phyloP scores from a whole-genome alignment of 2,888 invertebrate genomes.

The Polia nebulosa region DNA sequence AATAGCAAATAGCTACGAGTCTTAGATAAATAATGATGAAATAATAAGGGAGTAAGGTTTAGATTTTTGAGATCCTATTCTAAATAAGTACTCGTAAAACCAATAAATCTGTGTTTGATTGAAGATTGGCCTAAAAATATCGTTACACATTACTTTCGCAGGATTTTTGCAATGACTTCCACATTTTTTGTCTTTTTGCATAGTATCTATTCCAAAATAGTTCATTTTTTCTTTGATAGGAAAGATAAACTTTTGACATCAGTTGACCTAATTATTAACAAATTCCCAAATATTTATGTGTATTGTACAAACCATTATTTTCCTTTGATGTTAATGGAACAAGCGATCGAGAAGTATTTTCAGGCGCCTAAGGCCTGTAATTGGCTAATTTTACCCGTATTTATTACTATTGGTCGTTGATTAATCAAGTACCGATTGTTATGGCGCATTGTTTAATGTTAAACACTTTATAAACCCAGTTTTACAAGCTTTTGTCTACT shows the following conservation, averaged over 20 bases:
- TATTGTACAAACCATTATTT: constrained; percentile 48
- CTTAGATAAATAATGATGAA: neutral
- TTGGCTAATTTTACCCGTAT: constrained; percentile 70
- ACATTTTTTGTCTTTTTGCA: neutral
- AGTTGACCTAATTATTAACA: neutral
- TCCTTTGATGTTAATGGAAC: constrained; percentile 52
- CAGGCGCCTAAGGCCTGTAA: constrained; percentile 67
- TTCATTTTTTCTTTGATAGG: neutral
- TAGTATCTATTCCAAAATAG: neutral
- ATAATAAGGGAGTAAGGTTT: neutral
- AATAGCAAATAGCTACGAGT: constrained; percentile 1
- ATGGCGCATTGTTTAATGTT: constrained; percentile 60
- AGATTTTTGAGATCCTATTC: neutral
- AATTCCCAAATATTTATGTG: constrained; percentile 10
- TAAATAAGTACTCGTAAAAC: neutral
- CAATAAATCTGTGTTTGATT: neutral
- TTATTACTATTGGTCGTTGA: constrained; percentile 68
- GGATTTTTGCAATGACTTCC: neutral
- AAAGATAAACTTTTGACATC: neutral
- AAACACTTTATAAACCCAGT: constrained; percentile 50
- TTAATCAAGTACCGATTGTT: constrained; percentile 61
- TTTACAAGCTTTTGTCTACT: no score
- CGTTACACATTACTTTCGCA: neutral
- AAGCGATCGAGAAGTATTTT: constrained; percentile 62
- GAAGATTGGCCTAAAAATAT: neutral